These are phyloP conservation scores for Myotis daubentonii DNA, from an alignment of 2,797 vertebrate genomes.

Conservation along the genomic window DNA sequence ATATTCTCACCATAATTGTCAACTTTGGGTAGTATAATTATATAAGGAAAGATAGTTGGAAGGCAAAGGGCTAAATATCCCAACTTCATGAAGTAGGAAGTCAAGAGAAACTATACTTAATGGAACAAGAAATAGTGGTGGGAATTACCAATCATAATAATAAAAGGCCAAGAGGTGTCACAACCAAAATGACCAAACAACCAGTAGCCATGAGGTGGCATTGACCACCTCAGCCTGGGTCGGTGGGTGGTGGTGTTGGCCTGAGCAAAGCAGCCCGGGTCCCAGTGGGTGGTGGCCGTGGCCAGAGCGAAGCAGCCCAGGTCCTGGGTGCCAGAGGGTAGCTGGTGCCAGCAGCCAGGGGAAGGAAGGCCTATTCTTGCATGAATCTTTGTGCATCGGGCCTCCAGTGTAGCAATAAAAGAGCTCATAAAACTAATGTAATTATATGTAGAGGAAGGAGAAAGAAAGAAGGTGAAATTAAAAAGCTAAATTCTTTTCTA, in stretches of 20 bases:
- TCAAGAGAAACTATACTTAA: constrained; percentile 10
- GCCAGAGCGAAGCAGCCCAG: too few species aligned
- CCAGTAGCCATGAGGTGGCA: too few species aligned
- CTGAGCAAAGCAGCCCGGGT: too few species aligned
- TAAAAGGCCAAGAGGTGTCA: too few species aligned
- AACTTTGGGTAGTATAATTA: neutral
- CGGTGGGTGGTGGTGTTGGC: too few species aligned
- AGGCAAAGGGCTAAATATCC: neutral
- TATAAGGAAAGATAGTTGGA: neutral
- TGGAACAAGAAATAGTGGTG: neutral
- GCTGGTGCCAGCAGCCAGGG: too few species aligned
- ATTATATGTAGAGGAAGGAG: neutral
- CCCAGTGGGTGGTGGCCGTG: too few species aligned
- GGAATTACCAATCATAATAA: neutral
- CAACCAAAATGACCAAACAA: too few species aligned
- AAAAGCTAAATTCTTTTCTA: neutral
- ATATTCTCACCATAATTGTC: neutral
- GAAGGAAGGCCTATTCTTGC: too few species aligned
- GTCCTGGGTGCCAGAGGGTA: too few species aligned
- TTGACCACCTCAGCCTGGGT: too few species aligned
- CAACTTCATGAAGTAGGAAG: neutral
- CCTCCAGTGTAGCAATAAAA: neutral
- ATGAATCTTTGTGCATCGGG: too few species aligned
- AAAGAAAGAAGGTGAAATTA: neutral
- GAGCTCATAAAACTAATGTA: neutral